Evolutionary conservation across 2,113 vertebrate genomes (phyloP), one percentile per base, ranked within the genome.

Genomic region (Catharus fuscescens): DNA sequence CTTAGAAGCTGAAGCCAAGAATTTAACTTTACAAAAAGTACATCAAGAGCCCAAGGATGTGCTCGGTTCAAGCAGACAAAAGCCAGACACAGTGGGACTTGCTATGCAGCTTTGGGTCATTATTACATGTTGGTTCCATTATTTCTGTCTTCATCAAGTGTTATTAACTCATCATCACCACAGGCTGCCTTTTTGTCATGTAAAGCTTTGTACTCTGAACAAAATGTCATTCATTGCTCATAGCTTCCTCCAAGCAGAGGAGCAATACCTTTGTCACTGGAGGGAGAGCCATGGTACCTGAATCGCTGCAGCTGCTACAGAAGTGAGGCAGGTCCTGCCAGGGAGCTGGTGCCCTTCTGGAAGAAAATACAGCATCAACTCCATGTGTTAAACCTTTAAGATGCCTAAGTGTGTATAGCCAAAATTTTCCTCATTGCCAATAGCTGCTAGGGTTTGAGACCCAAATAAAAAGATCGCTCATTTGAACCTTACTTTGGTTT

Each of bases 1-100:
- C 47, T 84, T 78, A 79, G 80, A 95, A 90, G 74, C 28, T 76
- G 62, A 82, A 82, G 74, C 52, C 93, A 93, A 88, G 81, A 94
- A 76, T 88, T 54, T 72, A 40, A 48, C 60, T 87, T 72, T 36
- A 36, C 53, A 56, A 77, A 70, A 84, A 82, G 25, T 64, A 53
- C 44, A 60, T 60, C 2, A 6, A 70, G 38, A 90, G 36, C 9
- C 52, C 50, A 84, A 74, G 44, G 64, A 92, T 86, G 45, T 79
- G 47, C 40, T 71, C 28, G 64, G 18, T 76, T 81, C 14, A 64
- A 70, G 52, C 10, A 86, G 69, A 92, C 21, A 92, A 94, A 94
- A 88, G 50, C 48, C 60, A 74, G 88, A 91, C 1, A 0, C 64
- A 62, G 21, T 53, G 48, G 65, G 12, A 12, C 52, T 90, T 86